These are phyloP conservation scores for Gadus chalcogrammus DNA, from an alignment of 2,113 vertebrate species.

Conservation along the genomic window DNA sequence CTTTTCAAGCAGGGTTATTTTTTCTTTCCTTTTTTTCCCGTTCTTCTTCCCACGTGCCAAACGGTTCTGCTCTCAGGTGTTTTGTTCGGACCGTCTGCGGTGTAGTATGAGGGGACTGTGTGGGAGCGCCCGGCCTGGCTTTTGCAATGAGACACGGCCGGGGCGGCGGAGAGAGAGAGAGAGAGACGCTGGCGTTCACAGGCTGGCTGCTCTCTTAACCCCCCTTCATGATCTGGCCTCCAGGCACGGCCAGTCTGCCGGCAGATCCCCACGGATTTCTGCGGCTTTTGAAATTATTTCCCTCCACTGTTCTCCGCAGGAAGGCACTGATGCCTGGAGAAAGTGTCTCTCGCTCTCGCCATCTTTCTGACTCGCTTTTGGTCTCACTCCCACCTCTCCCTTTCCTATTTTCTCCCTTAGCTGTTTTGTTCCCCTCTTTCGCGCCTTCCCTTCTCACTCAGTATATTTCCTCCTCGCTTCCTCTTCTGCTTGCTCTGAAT, in stretches of 20 bases:
- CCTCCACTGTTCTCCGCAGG: conserved; percentile 53
- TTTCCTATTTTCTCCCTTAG: no score
- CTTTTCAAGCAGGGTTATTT: conserved; percentile 27
- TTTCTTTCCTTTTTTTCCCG: background rate
- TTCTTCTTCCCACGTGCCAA: conserved; percentile 34
- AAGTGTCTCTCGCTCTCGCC: conserved; percentile 35
- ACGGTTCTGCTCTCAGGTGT: conserved; percentile 57
- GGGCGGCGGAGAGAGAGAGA: conserved; percentile 40
- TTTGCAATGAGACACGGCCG: background rate
- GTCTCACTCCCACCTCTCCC: no score
- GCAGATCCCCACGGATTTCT: conserved; percentile 68
- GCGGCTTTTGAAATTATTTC: conserved; percentile 67
- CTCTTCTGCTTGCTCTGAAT: no score
- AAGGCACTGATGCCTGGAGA: conserved; percentile 61
- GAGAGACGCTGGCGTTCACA: conserved; percentile 51
- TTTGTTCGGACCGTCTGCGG: conserved; percentile 40
- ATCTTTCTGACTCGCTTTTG: conserved; percentile 21
- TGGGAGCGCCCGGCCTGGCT: background rate
- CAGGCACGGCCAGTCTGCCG: conserved; percentile 66
- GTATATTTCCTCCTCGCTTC: no score
- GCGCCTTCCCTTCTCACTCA: no score
- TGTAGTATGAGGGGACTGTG: background rate
- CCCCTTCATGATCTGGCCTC: conserved; percentile 58
- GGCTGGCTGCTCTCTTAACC: conserved; percentile 46
- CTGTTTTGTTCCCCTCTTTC: no score